phyloP scores from a whole-genome alignment of 2,113 vertebrate species.

The Taurulus bubalis region DNA sequence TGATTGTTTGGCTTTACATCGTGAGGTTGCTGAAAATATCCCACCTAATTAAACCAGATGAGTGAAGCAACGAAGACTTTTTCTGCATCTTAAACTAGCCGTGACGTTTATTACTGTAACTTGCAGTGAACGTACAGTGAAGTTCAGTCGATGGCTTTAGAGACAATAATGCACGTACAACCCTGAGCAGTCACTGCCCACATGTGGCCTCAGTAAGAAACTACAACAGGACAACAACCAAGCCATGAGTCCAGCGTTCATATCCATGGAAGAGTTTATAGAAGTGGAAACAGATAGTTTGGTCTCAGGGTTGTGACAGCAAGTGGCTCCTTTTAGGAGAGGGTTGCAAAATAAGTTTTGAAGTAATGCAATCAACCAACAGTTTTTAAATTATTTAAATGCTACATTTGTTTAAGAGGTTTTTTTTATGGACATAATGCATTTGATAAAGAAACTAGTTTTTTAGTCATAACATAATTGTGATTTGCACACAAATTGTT shows the following conservation, averaged over 20 bases:
- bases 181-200: background rate
- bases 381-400: background rate
- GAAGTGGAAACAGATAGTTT: background rate
- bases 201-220: conserved; percentile 21
- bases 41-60: background rate
- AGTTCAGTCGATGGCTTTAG: background rate
- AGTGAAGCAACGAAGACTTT: background rate
- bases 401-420: background rate
- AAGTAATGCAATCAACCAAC: background rate
- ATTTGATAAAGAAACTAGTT: background rate
- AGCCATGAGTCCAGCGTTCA: background rate
- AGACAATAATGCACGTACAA: background rate
- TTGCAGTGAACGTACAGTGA: background rate
- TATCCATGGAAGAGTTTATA: background rate
- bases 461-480: background rate
- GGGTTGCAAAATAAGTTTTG: background rate
- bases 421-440: no score
- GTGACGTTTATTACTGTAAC: background rate
- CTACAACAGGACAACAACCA: background rate
- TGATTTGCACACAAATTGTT: background rate
- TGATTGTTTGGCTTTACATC: background rate
- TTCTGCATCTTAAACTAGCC: background rate
- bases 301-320: background rate
- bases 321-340: background rate
- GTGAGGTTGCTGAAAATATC: background rate